Conservation (phyloP, 1,140 invertebrate species). For the Drosophila neocordata region DNA sequence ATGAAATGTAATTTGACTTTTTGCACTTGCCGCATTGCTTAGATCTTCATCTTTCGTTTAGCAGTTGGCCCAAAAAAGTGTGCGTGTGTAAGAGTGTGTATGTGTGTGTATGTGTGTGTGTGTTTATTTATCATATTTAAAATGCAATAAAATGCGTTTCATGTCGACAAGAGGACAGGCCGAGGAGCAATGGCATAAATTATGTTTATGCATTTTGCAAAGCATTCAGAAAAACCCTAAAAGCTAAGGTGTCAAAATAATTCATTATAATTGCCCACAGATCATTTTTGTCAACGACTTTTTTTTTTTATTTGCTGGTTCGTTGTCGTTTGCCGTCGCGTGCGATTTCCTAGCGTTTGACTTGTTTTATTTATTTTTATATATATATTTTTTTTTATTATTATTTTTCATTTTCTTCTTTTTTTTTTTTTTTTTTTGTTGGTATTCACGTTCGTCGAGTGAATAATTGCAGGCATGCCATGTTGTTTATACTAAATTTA, state of each 20-base stretch:
- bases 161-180: conserved; percentile 18
- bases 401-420: conserved; percentile 4
- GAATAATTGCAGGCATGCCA: conserved; percentile 77
- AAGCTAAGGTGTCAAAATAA: conserved; percentile 75
- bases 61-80: neutral
- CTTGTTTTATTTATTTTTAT: conserved; percentile 22
- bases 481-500: conserved; percentile 78
- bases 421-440: conserved; percentile 27
- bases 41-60: neutral
- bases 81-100: neutral
- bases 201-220: conserved; percentile 76
- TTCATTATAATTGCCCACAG: conserved; percentile 82
- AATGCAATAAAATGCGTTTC: conserved; percentile 76
- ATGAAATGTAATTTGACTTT: conserved; percentile 28
- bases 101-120: conserved; percentile 58
- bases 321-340: conserved; percentile 48
- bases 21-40: conserved; percentile 15
- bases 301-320: conserved; percentile 20
- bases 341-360: conserved; percentile 61
- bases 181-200: conserved; percentile 64
- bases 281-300: conserved; percentile 76
- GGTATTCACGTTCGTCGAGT: conserved; percentile 63
- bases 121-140: conserved; percentile 82
- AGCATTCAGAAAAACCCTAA: conserved; percentile 65
- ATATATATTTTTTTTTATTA: conserved; percentile 6